These are phyloP conservation scores for Megalonaias nervosa DNA, from an alignment of 1,140 invertebrate species.

Conservation along the genomic window DNA sequence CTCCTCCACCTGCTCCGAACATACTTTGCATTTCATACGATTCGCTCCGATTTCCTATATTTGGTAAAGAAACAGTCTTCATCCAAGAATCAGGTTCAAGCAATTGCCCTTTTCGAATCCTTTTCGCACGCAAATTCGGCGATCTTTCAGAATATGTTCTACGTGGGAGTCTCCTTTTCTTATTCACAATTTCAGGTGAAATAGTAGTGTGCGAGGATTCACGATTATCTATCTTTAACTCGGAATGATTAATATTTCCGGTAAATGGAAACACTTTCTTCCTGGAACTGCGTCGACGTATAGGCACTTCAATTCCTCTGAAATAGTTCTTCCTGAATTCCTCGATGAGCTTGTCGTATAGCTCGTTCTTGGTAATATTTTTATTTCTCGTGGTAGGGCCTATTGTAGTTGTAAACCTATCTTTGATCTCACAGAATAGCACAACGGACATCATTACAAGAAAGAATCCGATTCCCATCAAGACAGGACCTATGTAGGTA, in stretches of 20 bases:
- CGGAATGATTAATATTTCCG: slow-evolving; percentile 24
- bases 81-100: slow-evolving; percentile 50
- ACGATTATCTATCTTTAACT: slow-evolving; percentile 14
- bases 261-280: slow-evolving; percentile 18
- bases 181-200: slow-evolving; percentile 43
- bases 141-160: slow-evolving; percentile 31
- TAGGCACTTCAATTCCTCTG: slow-evolving; percentile 56
- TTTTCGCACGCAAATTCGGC: slow-evolving; percentile 22
- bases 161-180: slow-evolving; percentile 22
- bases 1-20: background rate
- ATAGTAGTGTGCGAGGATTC: slow-evolving; percentile 27
- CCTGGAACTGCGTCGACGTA: slow-evolving; percentile 22
- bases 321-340: slow-evolving; percentile 65
- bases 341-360: slow-evolving; percentile 58
- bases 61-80: slow-evolving; percentile 61
- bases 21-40: slow-evolving; percentile 14
- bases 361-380: slow-evolving; percentile 41
- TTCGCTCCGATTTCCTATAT: slow-evolving; percentile 50
- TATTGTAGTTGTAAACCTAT: slow-evolving; percentile 56
- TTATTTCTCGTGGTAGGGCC: slow-evolving; percentile 41
- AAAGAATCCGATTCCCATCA: slow-evolving; percentile 64
- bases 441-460: slow-evolving; percentile 60
- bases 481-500: slow-evolving; percentile 55
- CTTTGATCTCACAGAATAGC: slow-evolving; percentile 65
- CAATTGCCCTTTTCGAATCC: slow-evolving; percentile 14